Evolutionary conservation across 2,113 vertebrate genomes (phyloP), one percentile per base, ranked within the genome.

Genomic region (Benitochromis conjunctus): DNA sequence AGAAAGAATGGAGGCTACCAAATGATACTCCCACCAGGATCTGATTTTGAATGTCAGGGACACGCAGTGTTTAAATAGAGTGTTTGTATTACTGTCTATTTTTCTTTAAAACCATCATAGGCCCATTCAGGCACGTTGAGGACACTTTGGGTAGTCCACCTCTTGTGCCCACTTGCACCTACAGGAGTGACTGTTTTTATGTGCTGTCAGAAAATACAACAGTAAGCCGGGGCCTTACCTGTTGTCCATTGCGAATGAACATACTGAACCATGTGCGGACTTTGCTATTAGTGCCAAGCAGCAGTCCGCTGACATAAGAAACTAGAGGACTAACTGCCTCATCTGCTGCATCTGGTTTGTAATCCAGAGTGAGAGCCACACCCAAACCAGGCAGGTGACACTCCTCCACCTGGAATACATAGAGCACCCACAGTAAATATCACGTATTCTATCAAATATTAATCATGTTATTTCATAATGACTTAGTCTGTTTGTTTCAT

Each of bases 191-290:
- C 24, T 51, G 24, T 48, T 11, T 54, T 74, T 48, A 26, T 26
- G 24, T 48, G 24, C 10, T 18, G 41, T 74, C 66, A 74, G 24
- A 16, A 74, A 53, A 58, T 6, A 36, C 9, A 60, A n/a, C 46
- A 21, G 19, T 1, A 8, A 56, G 34, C 26, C 3, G 0, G 7
- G 7, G 9, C 2, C 96, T 94, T 56, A 99, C 99, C 97, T 99
- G 98, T 12, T 99, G 99, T 34, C 99, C 98, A 10, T 99, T 99
- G 86, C 98, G 97, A 84, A 99, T 98, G 87, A 99, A 99, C 95
- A 98, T 98, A 87, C 98, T 98, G 95, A 99, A 99, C 99, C 99
- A 99, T 2, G 98, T 99, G 12, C 99, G 97, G 77, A 99, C 99
- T 96, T 99, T 99, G 3, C 97, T 97, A 1, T 99, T 99, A 53